Evolutionary conservation across 2,888 invertebrate species (phyloP).

Genomic region (Drosophila helvetica): DNA sequence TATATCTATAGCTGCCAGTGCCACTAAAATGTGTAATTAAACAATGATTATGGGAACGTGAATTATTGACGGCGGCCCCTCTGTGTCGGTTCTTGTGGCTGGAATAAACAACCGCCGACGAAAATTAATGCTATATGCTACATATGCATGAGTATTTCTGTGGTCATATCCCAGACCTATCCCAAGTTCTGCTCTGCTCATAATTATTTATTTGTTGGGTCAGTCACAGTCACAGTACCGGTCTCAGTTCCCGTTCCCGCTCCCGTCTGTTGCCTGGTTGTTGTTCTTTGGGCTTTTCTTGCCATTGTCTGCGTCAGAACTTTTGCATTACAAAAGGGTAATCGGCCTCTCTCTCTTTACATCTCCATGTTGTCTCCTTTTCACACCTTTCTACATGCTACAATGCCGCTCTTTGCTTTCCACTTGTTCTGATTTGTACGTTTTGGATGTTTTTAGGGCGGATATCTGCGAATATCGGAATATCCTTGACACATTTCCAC

Average conservation of each 20-base stretch:
- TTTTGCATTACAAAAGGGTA: too few species aligned
- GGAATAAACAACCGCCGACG: conserved; percentile 3
- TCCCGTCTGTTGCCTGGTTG: not conserved
- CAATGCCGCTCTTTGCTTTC: not conserved
- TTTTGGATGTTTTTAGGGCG: not conserved
- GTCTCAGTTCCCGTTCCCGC: too few species aligned
- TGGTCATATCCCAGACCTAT: conserved; percentile 57
- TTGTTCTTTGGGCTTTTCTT: not conserved
- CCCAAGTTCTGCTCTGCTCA: conserved; percentile 49
- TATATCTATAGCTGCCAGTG: not conserved
- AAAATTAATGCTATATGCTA: conserved; percentile 30
- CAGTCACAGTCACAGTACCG: not conserved
- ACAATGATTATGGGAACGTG: conserved; percentile 48
- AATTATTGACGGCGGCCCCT: conserved; percentile 4
- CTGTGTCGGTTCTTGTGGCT: conserved; percentile 13
- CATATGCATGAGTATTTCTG: not conserved
- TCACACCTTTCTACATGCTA: not conserved
- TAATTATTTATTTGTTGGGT: conserved; percentile 34
- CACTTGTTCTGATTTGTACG: not conserved
- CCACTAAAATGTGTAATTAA: conserved; percentile 19
- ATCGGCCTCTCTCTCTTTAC: too few species aligned
- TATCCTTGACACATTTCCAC: not conserved
- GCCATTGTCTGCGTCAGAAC: too few species aligned
- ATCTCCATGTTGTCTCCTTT: not conserved
- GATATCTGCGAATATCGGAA: too few species aligned